These are phyloP conservation scores for Corythaixoides concolor DNA, from an alignment of 2,113 vertebrate genomes.

Conservation along the genomic window DNA sequence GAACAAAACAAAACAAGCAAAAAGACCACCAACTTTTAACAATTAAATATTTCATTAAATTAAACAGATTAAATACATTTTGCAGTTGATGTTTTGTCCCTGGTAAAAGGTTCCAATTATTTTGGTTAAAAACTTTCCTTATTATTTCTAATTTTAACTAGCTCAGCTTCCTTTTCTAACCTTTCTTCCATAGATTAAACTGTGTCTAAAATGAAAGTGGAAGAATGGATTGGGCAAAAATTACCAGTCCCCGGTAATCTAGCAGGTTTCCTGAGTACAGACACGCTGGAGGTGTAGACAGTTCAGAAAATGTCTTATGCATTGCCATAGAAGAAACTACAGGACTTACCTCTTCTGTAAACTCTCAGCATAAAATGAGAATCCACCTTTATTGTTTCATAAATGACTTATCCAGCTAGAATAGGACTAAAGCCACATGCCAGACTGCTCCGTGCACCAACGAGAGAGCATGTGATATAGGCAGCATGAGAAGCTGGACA, in stretches of 20 bases:
- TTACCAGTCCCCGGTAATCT: not conserved
- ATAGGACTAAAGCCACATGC: not conserved
- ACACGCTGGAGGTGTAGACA: not conserved
- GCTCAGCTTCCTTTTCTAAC: not conserved
- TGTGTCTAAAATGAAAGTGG: not conserved
- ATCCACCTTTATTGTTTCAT: not conserved
- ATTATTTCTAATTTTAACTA: not conserved
- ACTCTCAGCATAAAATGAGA: not conserved
- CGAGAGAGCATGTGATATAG: not conserved
- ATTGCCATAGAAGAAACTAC: not conserved
- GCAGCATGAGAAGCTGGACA: not conserved
- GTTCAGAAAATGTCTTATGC: not conserved
- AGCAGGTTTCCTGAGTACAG: not conserved
- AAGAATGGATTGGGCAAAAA: not conserved
- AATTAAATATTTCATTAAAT: not conserved
- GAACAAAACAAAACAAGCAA: not conserved
- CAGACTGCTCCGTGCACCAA: not conserved
- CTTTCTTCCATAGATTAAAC: not conserved
- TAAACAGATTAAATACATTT: not conserved
- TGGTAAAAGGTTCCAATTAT: not conserved
- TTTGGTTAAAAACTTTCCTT: not conserved
- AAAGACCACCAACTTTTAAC: not conserved
- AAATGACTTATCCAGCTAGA: not conserved
- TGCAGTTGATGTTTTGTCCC: not conserved
- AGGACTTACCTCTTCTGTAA: not conserved